Conservation (phyloP, 2,888 invertebrate species). For the Antheraea yamamai region DNA sequence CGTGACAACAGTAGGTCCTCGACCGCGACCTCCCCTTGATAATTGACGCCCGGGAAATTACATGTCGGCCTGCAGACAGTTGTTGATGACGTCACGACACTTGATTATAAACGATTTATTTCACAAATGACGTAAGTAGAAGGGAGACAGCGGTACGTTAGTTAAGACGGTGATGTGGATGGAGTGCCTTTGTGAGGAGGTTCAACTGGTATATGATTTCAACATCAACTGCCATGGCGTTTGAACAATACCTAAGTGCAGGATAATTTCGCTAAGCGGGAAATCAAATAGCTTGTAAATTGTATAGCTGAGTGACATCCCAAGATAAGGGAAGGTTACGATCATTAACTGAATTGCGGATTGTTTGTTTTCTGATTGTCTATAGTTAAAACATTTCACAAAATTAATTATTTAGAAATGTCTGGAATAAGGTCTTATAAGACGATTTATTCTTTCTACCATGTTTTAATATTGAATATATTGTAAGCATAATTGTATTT, state of each 20-base stretch:
- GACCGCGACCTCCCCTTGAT: slow-evolving; percentile 68
- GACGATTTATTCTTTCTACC: no score
- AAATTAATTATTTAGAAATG: no score
- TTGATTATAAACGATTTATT: slow-evolving; percentile 82
- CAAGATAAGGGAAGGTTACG: background rate
- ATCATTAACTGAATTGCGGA: background rate
- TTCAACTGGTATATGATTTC: slow-evolving; percentile 16
- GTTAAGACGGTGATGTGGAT: slow-evolving; percentile 21
- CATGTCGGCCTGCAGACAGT: slow-evolving; percentile 78
- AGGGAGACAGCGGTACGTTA: slow-evolving; percentile 8
- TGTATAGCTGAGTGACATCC: background rate
- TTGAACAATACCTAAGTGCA: slow-evolving; percentile 6
- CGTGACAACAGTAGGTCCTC: slow-evolving; percentile 66
- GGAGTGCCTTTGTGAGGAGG: slow-evolving; percentile 18
- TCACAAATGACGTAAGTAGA: slow-evolving; percentile 55
- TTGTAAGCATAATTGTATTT: no score
- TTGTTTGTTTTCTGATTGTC: background rate
- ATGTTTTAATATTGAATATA: no score
- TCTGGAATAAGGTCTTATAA: no score
- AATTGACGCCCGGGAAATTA: slow-evolving; percentile 81
- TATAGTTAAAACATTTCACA: background rate
- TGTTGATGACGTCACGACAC: slow-evolving; percentile 79
- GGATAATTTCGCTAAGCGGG: slow-evolving; percentile 2
- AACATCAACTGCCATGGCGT: slow-evolving; percentile 2
- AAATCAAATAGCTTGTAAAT: slow-evolving; percentile 13